Conservation (phyloP, 2,113 vertebrate species). For the Monarcha castaneiventris region DNA sequence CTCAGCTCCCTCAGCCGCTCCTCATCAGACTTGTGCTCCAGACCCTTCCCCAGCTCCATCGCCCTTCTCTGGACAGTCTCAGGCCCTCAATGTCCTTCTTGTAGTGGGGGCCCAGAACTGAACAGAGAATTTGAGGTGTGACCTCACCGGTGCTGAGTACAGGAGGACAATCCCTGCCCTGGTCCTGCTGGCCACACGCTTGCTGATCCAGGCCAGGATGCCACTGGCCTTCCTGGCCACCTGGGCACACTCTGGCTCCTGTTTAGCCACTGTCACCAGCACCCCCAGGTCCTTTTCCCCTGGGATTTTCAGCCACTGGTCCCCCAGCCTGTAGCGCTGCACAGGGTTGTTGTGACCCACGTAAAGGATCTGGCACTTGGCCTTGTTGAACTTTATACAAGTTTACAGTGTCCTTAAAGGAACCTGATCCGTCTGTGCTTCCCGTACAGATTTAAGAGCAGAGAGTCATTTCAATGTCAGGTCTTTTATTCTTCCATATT, state of each 20-base stretch:
- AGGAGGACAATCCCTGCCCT: not conserved
- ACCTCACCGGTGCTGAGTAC: accelerated
- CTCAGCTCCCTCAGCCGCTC: accelerated
- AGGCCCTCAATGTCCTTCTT: not conserved
- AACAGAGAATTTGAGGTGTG: accelerated
- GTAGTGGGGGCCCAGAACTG: not conserved
- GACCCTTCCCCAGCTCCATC: accelerated
- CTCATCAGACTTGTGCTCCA: accelerated
- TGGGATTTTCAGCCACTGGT: accelerated
- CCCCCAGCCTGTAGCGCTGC: not conserved
- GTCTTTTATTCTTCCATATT: not conserved
- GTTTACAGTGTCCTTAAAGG: not conserved
- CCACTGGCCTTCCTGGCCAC: accelerated
- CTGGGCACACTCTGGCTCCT: not conserved
- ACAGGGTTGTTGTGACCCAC: not conserved
- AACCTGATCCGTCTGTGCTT: not conserved
- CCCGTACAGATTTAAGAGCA: not conserved
- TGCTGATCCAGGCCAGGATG: not conserved
- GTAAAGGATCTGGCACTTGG: not conserved
- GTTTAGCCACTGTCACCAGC: accelerated
- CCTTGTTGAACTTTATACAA: not conserved
- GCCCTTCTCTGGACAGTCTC: accelerated
- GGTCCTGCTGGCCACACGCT: accelerated
- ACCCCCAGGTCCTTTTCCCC: not conserved
- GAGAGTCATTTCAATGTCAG: not conserved